Evolutionary conservation across 1,140 invertebrate genomes (phyloP), one percentile per base, ranked within the genome.

Genomic region (Platyura marginata): DNA sequence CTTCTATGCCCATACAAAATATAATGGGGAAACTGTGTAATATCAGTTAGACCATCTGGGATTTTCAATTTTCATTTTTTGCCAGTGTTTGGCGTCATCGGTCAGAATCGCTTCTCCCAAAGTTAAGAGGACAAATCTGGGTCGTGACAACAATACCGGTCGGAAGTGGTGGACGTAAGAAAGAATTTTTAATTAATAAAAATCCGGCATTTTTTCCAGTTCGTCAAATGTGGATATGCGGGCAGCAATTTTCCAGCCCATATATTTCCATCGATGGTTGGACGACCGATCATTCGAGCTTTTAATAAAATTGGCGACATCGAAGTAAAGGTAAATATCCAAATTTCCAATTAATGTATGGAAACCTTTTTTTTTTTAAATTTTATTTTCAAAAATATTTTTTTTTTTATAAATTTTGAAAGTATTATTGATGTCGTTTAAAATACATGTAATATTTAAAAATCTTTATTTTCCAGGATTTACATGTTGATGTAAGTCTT

Each of bases 161-260:
- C n/a, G n/a, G n/a, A n/a, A n/a, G n/a, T n/a, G n/a, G n/a, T n/a
- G n/a, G n/a, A n/a, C n/a, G n/a, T n/a, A n/a, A n/a, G n/a, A n/a
- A n/a, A n/a, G n/a, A n/a, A n/a, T n/a, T n/a, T n/a, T n/a, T n/a
- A n/a, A n/a, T n/a, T n/a, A n/a, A n/a, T n/a, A n/a, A n/a, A n/a
- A n/a, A n/a, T n/a, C n/a, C n/a, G n/a, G 16, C 20, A 37, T 18
- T 38, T 37, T 21, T 71, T 77, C 21, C 64, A 97, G 94, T 99
- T 98, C 72, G 94, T 99, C 8, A 99, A 99, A 70, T 98, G 94
- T 67, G 96, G 96, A 51, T 98, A 94, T 77, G 94, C 93, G 48
- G 95, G 95, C 37, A 88, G 90, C 43, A 98, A 99, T 69, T 99
- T 99, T 65, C 96, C 96, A 45, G 86, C 88, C 37, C 82, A 93